Evolutionary conservation across 2,113 vertebrate genomes (phyloP).

Genomic region (Hydrolagus affinis): DNA sequence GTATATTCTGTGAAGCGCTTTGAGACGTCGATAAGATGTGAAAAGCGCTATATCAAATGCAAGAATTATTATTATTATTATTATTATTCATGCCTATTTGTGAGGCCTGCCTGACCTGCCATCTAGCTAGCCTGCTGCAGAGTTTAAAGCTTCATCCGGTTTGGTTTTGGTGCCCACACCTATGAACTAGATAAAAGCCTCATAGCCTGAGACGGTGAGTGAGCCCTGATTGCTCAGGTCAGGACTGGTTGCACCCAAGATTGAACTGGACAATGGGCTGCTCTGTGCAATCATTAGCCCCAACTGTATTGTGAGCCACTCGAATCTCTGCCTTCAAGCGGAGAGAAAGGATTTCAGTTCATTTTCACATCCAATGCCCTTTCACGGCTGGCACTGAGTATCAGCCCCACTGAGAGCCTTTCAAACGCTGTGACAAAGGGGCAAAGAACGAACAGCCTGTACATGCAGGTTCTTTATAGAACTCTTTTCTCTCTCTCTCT

Average conservation of each 20-base stretch:
- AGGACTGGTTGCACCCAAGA: background rate
- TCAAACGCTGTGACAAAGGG: too few relatives aligned
- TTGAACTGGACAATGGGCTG: background rate
- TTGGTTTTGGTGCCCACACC: background rate
- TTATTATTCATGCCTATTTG: background rate
- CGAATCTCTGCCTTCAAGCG: background rate
- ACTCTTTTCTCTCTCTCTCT: too few relatives aligned
- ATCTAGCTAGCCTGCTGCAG: too few relatives aligned
- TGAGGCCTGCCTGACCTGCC: background rate
- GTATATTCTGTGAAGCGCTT: too few relatives aligned
- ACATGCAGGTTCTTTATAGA: too few relatives aligned
- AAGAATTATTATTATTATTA: too few relatives aligned
- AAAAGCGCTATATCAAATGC: too few relatives aligned
- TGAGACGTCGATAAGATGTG: too few relatives aligned
- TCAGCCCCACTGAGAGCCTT: too few relatives aligned
- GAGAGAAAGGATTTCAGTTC: background rate
- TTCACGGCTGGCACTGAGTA: background rate
- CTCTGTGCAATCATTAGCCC: background rate
- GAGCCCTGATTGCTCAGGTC: background rate
- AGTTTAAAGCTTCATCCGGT: background rate
- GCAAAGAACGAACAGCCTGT: too few relatives aligned
- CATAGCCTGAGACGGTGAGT: background rate
- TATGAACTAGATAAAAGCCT: background rate
- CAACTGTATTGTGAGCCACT: background rate
- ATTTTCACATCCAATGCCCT: background rate